Evolutionary conservation across 2,113 vertebrate genomes (phyloP).

Genomic region (Tympanuchus pallidicinctus): DNA sequence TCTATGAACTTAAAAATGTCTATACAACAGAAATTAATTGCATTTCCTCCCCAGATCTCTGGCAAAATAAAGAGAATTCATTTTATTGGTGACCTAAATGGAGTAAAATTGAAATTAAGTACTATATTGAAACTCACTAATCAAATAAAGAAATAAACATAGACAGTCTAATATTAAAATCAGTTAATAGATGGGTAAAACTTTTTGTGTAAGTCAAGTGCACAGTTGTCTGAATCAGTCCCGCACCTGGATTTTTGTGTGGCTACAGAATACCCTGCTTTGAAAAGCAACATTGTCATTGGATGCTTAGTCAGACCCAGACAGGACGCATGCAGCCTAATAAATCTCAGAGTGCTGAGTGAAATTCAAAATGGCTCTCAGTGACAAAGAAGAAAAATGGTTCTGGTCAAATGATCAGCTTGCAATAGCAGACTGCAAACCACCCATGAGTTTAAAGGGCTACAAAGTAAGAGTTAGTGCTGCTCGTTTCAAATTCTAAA

Average conservation of each 20-base stretch:
- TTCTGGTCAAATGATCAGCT: background rate
- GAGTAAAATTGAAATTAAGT: background rate
- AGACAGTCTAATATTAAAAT: background rate
- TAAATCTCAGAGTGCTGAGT: background rate
- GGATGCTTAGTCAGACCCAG: background rate
- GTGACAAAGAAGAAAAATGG: background rate
- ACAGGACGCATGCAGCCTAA: background rate
- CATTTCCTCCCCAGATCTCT: background rate
- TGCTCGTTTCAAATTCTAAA: background rate
- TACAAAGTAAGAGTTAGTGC: background rate
- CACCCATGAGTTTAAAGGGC: background rate
- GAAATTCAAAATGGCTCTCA: background rate
- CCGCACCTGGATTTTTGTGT: background rate
- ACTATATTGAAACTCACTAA: background rate
- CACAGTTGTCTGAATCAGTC: background rate
- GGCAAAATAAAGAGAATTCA: background rate
- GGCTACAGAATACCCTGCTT: background rate
- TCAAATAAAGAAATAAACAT: background rate
- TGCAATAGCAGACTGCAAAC: background rate
- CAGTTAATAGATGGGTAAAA: background rate
- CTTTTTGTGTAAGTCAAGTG: background rate
- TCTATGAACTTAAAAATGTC: background rate
- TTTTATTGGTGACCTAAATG: background rate
- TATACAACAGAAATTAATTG: background rate
- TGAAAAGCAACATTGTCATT: fast-evolving